Conservation (phyloP, 2,797 vertebrate genomes). For the Chaenodraco wilsoni region DNA sequence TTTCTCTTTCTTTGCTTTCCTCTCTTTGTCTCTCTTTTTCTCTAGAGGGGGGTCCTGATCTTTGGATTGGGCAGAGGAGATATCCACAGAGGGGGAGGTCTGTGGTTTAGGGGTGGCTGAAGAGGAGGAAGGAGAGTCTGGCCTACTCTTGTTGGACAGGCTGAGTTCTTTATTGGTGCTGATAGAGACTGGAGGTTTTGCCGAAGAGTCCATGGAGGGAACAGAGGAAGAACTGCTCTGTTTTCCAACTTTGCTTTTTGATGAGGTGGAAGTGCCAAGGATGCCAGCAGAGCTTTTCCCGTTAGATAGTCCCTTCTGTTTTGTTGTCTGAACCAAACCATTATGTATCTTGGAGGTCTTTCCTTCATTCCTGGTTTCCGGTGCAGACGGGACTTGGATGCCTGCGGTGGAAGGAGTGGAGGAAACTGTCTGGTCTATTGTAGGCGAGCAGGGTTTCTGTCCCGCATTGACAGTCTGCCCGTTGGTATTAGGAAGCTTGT, state of each 20-base stretch:
- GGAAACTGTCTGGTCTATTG: conserved; percentile 60
- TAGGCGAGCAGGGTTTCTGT: conserved; percentile 68
- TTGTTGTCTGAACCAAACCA: conserved; percentile 70
- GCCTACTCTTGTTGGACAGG: conserved; percentile 53
- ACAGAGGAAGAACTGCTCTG: conserved; percentile 52
- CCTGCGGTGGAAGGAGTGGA: conserved; percentile 46
- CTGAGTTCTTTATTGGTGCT: conserved; percentile 58
- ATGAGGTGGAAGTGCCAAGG: conserved; percentile 86
- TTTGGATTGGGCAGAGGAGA: conserved; percentile 53
- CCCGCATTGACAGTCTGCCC: conserved; percentile 68
- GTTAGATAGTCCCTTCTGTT: conserved; percentile 86
- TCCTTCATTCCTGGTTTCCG: conserved; percentile 72
- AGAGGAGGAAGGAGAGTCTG: conserved; percentile 61
- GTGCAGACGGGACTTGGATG: conserved; percentile 52
- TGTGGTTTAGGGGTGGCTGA: conserved; percentile 63
- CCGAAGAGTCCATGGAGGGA: conserved; percentile 55
- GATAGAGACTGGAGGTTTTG: conserved; percentile 55
- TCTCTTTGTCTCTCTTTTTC: conserved; percentile 69
- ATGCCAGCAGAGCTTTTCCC: conserved; percentile 85
- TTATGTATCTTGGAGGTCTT: conserved; percentile 78
- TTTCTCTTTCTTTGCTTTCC: conserved; percentile 75
- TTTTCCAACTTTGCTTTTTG: conserved; percentile 87
- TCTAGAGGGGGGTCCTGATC: conserved; percentile 50
- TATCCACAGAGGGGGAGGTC: conserved; percentile 46
- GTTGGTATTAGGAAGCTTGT: conserved; percentile 71